Percentiles rank a stretch among this genome's conserved stretches.
These are phyloP conservation scores for Trematomus bernacchii DNA, from an alignment of 2,797 vertebrate genomes.

Conservation along the genomic window DNA sequence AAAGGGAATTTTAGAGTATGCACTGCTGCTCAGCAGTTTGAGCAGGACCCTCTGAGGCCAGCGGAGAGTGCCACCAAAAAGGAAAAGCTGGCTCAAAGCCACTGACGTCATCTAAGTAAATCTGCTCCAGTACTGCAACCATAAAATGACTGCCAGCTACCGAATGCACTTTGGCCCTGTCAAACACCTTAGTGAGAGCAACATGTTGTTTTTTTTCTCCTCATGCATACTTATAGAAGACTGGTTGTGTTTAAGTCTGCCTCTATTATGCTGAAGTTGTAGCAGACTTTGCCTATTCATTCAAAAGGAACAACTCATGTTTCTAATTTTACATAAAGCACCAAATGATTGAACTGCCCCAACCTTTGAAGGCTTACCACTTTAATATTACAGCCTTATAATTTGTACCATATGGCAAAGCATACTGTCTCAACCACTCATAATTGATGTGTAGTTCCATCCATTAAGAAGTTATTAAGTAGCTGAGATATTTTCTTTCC, in stretches of 20 bases:
- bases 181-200: slow-evolving; percentile 82
- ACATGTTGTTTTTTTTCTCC: slow-evolving; percentile 54
- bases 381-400: slow-evolving; percentile 72
- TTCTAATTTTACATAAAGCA: slow-evolving; percentile 50
- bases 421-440: slow-evolving; percentile 60
- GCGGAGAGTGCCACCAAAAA: slow-evolving; percentile 91
- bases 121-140: slow-evolving; percentile 90
- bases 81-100: slow-evolving; percentile 92
- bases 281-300: slow-evolving; percentile 27
- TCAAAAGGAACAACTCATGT: slow-evolving; percentile 40
- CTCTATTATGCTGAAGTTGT: slow-evolving; percentile 27
- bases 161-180: slow-evolving; percentile 92
- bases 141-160: slow-evolving; percentile 90
- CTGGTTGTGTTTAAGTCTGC: slow-evolving; percentile 35
- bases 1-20: slow-evolving; percentile 93
- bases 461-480: slow-evolving; percentile 48
- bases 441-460: slow-evolving; percentile 51
- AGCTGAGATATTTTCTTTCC: slow-evolving; percentile 38
- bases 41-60: slow-evolving; percentile 89
- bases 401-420: slow-evolving; percentile 72
- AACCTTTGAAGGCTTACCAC: slow-evolving; percentile 62
- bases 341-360: slow-evolving; percentile 55
- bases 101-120: slow-evolving; percentile 97
- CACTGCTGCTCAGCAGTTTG: slow-evolving; percentile 88
- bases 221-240: slow-evolving; percentile 52